These are phyloP conservation scores for Corynorhinus townsendii DNA, from an alignment of 2,113 vertebrate species.

Conservation along the genomic window DNA sequence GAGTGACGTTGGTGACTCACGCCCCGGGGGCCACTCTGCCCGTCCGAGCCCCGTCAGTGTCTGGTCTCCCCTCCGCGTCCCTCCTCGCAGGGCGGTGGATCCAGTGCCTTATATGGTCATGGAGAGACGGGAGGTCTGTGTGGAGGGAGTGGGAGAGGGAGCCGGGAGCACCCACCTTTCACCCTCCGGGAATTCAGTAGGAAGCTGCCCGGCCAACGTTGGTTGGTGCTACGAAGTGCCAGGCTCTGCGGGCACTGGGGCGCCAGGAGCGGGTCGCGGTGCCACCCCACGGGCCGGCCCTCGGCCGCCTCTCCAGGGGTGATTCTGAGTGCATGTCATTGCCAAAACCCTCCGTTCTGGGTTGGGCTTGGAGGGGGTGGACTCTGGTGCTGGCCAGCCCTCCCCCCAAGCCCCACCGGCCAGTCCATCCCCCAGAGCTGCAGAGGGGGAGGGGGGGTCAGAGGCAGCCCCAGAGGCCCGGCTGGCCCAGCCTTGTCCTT, in stretches of 20 bases:
- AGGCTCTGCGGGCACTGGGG: neutral
- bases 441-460: no score
- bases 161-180: neutral
- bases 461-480: neutral
- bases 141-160: neutral
- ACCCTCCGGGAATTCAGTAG: neutral
- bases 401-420: neutral
- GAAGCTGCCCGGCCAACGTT: neutral
- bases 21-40: neutral
- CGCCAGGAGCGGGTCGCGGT: neutral
- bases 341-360: neutral
- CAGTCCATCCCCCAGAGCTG: neutral
- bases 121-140: neutral
- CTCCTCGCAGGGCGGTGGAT: neutral
- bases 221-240: neutral
- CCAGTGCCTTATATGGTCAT: neutral
- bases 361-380: neutral
- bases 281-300: accelerated
- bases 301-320: neutral
- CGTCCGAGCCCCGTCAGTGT: neutral
- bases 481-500: neutral
- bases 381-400: neutral
- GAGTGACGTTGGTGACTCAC: accelerated
- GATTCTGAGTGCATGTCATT: neutral
- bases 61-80: neutral